A percentile compares a stretch with the other conserved stretches of the same genome.
phyloP scores from a whole-genome alignment of 2,888 invertebrate species.

The Nudaria mundana region DNA sequence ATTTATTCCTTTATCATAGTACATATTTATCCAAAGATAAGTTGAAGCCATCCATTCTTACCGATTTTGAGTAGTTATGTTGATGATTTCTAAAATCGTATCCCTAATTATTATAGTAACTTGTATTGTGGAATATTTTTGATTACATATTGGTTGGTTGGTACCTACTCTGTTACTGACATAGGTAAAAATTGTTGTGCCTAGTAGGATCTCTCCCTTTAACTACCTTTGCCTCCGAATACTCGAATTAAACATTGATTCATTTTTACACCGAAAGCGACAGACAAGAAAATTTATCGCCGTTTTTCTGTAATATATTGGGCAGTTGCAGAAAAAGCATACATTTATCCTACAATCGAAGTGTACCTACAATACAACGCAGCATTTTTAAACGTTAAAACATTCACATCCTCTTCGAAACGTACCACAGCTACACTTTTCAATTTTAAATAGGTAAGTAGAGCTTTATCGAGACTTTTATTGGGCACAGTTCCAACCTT shows the following conservation, averaged over 20 bases:
- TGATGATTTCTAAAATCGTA: no score
- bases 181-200: no score
- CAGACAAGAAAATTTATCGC: constrained; percentile 10
- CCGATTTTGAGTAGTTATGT: no score
- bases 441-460: neutral
- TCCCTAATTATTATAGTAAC: no score
- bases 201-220: no score
- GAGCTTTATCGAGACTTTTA: constrained; percentile 3
- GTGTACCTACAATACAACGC: neutral
- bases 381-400: neutral
- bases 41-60: no score
- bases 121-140: no score
- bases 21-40: no score
- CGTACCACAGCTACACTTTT: neutral
- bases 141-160: no score
- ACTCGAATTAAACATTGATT: neutral
- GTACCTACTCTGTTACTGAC: no score
- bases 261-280: constrained; percentile 16
- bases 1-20: no score
- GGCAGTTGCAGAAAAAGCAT: neutral
- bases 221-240: constrained; percentile 1
- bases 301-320: constrained; percentile 3
- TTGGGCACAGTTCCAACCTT: constrained; percentile 13
- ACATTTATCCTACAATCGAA: neutral
- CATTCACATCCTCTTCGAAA: neutral